phyloP scores from a whole-genome alignment of 2,113 vertebrate species.

The Callaeas wilsoni region DNA sequence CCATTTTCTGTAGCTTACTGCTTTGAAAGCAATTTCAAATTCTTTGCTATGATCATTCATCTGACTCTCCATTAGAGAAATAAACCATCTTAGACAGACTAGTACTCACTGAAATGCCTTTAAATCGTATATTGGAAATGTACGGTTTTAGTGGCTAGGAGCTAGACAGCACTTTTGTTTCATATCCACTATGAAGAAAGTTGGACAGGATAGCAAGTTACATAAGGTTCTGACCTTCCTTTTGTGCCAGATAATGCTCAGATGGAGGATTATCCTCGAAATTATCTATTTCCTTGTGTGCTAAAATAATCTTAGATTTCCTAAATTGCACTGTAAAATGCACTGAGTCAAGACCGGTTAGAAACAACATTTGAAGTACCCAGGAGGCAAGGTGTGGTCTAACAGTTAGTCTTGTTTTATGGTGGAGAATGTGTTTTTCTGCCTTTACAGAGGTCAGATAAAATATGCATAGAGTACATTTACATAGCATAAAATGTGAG shows the following conservation, averaged over 20 bases:
- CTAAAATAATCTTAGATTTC: not conserved
- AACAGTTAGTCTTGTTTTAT: not conserved
- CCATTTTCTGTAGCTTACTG: not conserved
- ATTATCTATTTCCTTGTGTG: not conserved
- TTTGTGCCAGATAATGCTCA: not conserved
- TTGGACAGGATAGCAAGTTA: not conserved
- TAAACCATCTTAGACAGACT: not conserved
- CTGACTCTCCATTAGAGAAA: not conserved
- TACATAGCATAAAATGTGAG: not conserved
- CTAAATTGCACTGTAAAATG: not conserved
- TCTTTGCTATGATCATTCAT: not conserved
- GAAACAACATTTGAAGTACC: not conserved
- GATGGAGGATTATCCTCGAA: not conserved
- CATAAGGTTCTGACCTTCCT: not conserved
- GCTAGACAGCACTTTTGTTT: not conserved
- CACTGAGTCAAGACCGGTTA: not conserved
- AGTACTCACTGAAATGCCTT: not conserved
- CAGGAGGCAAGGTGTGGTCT: not conserved
- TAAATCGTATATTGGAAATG: not conserved
- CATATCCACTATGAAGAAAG: not conserved
- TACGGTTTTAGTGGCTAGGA: not conserved
- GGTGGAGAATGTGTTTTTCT: not conserved
- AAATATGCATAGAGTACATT: constrained; percentile 36
- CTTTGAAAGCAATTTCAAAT: not conserved
- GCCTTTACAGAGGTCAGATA: constrained; percentile 43